These are phyloP conservation scores for Emydura subglobosa DNA, from an alignment of 2,113 vertebrate genomes.

Conservation along the genomic window DNA sequence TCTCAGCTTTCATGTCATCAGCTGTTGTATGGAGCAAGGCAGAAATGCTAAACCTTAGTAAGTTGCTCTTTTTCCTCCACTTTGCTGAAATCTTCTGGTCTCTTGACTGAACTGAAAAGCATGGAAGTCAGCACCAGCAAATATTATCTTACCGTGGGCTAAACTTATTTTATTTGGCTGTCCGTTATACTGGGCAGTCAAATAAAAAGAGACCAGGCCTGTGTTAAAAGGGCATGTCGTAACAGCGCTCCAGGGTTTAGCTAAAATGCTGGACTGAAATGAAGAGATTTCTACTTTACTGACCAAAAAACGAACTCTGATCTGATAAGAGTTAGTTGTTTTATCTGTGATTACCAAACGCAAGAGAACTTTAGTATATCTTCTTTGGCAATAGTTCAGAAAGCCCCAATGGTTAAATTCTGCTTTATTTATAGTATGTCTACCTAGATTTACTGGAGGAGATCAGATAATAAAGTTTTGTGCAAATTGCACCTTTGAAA, in stretches of 20 bases:
- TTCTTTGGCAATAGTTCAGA: slow-evolving; percentile 49
- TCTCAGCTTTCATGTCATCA: neutral
- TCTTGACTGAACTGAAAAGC: neutral
- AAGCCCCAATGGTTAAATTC: slow-evolving; percentile 16
- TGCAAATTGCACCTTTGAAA: neutral
- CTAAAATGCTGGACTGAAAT: slow-evolving; percentile 51
- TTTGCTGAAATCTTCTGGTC: neutral
- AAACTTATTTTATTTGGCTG: slow-evolving; percentile 61
- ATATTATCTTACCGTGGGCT: slow-evolving; percentile 35
- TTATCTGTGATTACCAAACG: slow-evolving; percentile 54
- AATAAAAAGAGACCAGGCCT: neutral
- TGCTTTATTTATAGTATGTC: slow-evolving; percentile 13
- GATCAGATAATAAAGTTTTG: neutral
- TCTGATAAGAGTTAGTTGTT: slow-evolving; percentile 49
- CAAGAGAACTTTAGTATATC: neutral
- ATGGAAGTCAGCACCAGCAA: neutral
- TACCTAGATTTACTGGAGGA: slow-evolving; percentile 12
- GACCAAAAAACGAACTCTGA: slow-evolving; percentile 28
- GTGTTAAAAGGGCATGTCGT: neutral
- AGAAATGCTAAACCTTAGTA: neutral
- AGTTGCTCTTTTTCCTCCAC: neutral
- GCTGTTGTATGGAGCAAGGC: neutral
- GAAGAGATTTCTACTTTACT: slow-evolving; percentile 22
- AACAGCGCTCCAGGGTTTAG: slow-evolving; percentile 25
- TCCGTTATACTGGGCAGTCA: slow-evolving; percentile 29